A percentile compares a stretch with the other conserved stretches of the same genome.
phyloP scores from a whole-genome alignment of 2,888 invertebrate species.

The Silvanus unidentatus region DNA sequence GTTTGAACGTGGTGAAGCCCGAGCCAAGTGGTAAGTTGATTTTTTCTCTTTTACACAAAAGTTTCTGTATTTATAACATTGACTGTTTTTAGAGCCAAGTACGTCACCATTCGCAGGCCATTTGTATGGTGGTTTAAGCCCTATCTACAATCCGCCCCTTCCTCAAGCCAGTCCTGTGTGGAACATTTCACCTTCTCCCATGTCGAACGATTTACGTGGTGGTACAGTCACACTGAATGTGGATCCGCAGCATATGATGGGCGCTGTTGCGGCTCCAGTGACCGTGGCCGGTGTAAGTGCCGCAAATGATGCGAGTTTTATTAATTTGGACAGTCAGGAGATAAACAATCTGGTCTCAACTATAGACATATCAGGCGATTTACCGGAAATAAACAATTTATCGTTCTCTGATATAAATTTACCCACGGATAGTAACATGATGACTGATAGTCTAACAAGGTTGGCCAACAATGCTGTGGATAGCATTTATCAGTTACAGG shows the following conservation, averaged over 20 bases:
- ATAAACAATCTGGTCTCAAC: constrained; percentile 24
- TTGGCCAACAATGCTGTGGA: constrained; percentile 47
- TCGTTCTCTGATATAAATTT: constrained; percentile 44
- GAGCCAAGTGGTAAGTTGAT: too few species aligned
- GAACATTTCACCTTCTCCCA: too few species aligned
- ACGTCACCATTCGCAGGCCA: too few species aligned
- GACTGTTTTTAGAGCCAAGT: too few species aligned
- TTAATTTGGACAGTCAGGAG: constrained; percentile 49
- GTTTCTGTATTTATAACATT: too few species aligned
- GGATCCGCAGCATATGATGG: not conserved
- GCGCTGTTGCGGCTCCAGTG: constrained; percentile 5
- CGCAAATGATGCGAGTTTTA: constrained; percentile 30
- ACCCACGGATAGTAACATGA: constrained; percentile 39
- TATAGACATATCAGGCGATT: constrained; percentile 24
- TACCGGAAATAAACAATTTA: constrained; percentile 39
- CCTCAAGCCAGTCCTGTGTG: too few species aligned
- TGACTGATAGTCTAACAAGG: constrained; percentile 54
- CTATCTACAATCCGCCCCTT: constrained; percentile 2
- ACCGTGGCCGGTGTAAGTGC: too few species aligned
- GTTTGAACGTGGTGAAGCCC: too few species aligned
- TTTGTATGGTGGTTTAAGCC: constrained; percentile 15
- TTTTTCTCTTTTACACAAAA: too few species aligned
- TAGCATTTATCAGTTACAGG: constrained; percentile 24
- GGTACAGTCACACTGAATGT: not conserved
- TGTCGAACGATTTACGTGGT: too few species aligned